Conservation (phyloP, 2,797 vertebrate genomes). For the Phylloscopus collybita region DNA sequence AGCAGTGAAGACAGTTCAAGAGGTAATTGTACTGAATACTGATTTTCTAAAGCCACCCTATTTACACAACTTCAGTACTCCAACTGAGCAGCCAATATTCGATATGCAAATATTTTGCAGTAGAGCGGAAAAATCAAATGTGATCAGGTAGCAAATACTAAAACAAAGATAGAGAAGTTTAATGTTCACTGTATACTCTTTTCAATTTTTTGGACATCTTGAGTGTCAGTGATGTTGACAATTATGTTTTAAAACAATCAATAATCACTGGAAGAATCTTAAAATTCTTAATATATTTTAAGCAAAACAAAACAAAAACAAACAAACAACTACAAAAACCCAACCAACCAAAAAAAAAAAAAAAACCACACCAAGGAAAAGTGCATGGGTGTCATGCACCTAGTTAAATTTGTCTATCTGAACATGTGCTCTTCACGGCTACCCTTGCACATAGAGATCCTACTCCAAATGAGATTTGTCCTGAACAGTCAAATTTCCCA, state of each 20-base stretch:
- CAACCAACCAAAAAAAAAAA: not conserved
- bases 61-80: not conserved
- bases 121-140: not conserved
- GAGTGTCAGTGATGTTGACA: not conserved
- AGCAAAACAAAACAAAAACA: not conserved
- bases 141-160: not conserved
- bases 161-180: not conserved
- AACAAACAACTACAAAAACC: no score
- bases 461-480: not conserved
- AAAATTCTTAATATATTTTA: not conserved
- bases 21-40: not conserved
- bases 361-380: not conserved
- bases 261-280: not conserved
- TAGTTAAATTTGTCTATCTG: not conserved
- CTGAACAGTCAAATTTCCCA: not conserved
- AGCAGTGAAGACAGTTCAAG: not conserved
- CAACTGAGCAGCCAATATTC: not conserved
- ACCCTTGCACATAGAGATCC: not conserved
- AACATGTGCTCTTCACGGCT: not conserved
- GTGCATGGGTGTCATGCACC: not conserved
- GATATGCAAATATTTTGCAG: not conserved
- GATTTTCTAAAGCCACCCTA: not conserved
- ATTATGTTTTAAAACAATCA: not conserved
- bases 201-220: not conserved
- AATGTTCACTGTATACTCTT: not conserved